phyloP scores from a whole-genome alignment of 1,140 invertebrate genomes.

The Hyphantria cunea region DNA sequence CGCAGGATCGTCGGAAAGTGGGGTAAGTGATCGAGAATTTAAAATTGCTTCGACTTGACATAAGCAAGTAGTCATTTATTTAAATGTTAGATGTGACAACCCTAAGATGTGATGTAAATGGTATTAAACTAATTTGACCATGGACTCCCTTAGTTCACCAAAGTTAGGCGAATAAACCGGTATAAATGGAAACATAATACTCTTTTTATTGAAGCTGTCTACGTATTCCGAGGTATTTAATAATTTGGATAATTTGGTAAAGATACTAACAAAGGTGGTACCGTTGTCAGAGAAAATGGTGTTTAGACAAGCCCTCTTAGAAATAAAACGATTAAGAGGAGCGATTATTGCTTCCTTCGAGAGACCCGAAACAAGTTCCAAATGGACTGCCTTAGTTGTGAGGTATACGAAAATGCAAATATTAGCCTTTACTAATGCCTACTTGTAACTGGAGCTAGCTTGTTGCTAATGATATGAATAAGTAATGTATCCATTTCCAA shows the following conservation, averaged over 20 bases:
- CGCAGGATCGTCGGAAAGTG: conserved; percentile 14
- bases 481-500: too few species aligned
- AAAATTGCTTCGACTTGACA: conserved; percentile 47
- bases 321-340: too few species aligned
- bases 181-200: conserved; percentile 16
- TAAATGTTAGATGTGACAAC: conserved; percentile 14
- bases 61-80: conserved; percentile 22
- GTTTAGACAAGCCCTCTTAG: neutral
- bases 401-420: neutral
- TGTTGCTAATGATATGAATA: too few species aligned
- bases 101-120: conserved; percentile 29
- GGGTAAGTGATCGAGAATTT: conserved; percentile 20
- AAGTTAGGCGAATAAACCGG: conserved; percentile 45
- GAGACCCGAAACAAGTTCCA: too few species aligned
- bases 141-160: conserved; percentile 57
- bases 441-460: too few species aligned
- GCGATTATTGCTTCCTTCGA: too few species aligned
- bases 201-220: neutral
- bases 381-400: neutral
- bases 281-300: conserved; percentile 15
- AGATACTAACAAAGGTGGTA: conserved; percentile 9
- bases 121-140: conserved; percentile 49
- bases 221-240: neutral
- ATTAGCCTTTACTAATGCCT: too few species aligned
- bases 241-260: conserved; percentile 1